Evolutionary conservation across 2,888 invertebrate genomes (phyloP), one percentile per base, ranked within the genome.

Genomic region (Aleiodes testaceus): DNA sequence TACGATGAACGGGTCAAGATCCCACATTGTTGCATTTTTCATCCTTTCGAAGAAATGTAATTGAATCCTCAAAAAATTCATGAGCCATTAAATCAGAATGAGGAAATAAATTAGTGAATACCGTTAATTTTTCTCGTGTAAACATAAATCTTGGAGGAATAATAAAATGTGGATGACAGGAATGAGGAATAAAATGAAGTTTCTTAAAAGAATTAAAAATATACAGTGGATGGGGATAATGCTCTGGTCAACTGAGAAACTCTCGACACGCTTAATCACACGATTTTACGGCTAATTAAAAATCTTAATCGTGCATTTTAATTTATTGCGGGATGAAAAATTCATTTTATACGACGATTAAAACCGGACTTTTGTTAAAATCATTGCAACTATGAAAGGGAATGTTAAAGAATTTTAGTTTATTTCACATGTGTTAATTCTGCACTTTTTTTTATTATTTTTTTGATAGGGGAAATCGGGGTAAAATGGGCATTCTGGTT

Each of bases 1-100:
- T 77, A 78, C 75, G 78, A 80, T 75, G 77, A 59, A 74, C 78
- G 69, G 82, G 82, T 82, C 81, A 79, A 79, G 82, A 82, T 81
- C 81, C 80, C 76, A 36, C 74, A 77, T 74, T 76, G 74, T 69
- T 73, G n/a, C 36, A 16, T 3, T 36, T 36, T 36, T 36, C 4
- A 26, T 26, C 36, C 36, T 36, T 36, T 36, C 36, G 26, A 26
- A 26, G 3, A 26, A 26, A 26, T 26, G 1, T 26, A 3, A 5
- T 26, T 26, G 5, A 36, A 36, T 36, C 9, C 9, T 11, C 36
- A 49, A 14, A 49, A 16, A 7, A n/a, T 7, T 49, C 14, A n/a
- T 36, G 36, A 36, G 36, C 7, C 9, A 9, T 9, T 36, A 36
- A 36, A 36, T 36, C 5, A 26, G 11, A 36, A 36, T 1, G 9